These are phyloP conservation scores for Latheticus oryzae DNA, from an alignment of 2,888 invertebrate genomes.

Conservation along the genomic window DNA sequence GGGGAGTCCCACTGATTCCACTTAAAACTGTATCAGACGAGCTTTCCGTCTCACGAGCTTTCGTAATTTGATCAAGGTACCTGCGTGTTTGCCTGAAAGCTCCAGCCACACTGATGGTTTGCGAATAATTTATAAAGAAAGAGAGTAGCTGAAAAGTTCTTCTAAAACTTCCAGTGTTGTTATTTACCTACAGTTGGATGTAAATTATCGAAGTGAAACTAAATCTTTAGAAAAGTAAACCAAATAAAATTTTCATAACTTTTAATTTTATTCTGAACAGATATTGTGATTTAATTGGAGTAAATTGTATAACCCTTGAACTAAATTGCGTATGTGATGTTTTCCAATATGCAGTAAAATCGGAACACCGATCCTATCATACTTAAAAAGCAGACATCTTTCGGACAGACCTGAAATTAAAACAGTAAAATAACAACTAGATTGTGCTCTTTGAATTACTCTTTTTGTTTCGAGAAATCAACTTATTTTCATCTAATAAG, in stretches of 20 bases:
- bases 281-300: slow-evolving; percentile 8
- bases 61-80: slow-evolving; percentile 61
- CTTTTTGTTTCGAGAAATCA: no score
- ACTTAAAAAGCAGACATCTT: slow-evolving; percentile 35
- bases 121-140: slow-evolving; percentile 61
- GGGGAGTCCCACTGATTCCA: slow-evolving; percentile 42
- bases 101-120: slow-evolving; percentile 59
- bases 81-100: slow-evolving; percentile 59
- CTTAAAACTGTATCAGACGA: slow-evolving; percentile 42
- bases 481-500: no score
- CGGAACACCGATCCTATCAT: slow-evolving; percentile 26
- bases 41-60: slow-evolving; percentile 55
- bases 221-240: slow-evolving; percentile 1
- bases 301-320: slow-evolving; percentile 11
- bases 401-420: slow-evolving; percentile 50
- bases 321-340: slow-evolving; percentile 28
- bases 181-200: slow-evolving; percentile 47
- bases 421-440: slow-evolving; percentile 49
- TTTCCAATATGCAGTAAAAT: slow-evolving; percentile 45
- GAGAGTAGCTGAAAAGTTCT: slow-evolving; percentile 61
- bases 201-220: slow-evolving; percentile 34
- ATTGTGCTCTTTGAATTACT: no score
- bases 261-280: slow-evolving; percentile 10
- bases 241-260: slow-evolving; percentile 1
- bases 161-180: slow-evolving; percentile 44